Conservation (phyloP, 2,797 vertebrate genomes). For the Rallus crepitans region DNA sequence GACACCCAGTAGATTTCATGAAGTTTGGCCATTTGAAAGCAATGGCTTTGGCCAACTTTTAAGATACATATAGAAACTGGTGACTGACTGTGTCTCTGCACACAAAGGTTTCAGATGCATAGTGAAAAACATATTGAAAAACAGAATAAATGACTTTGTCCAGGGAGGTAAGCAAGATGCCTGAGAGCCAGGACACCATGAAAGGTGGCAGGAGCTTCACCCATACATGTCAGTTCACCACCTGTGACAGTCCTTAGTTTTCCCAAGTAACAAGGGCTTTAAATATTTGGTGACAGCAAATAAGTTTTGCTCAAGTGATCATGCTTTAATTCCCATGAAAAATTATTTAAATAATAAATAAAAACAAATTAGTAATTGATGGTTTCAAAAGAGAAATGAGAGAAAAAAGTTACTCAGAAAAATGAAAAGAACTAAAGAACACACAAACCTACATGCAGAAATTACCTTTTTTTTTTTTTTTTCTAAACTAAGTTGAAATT, state of each 20-base stretch:
- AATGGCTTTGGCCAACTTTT: neutral
- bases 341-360: neutral
- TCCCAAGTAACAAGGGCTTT: neutral
- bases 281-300: neutral
- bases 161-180: neutral
- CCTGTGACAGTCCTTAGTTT: neutral
- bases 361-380: neutral
- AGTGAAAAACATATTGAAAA: neutral
- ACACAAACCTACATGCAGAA: neutral
- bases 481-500: neutral
- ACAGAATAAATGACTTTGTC: neutral
- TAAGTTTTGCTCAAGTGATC: neutral
- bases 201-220: neutral
- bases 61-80: neutral
- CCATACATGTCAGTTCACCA: neutral
- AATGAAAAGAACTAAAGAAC: neutral
- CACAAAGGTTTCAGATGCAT: neutral
- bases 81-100: neutral
- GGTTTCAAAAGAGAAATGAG: neutral
- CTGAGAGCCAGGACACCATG: neutral
- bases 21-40: neutral
- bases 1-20: accelerated
- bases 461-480: neutral
- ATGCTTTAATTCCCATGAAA: neutral
- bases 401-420: neutral